Base-by-base conservation (phyloP, 2,797 vertebrate species). In the Pseudomugil gertrudae region DNA sequence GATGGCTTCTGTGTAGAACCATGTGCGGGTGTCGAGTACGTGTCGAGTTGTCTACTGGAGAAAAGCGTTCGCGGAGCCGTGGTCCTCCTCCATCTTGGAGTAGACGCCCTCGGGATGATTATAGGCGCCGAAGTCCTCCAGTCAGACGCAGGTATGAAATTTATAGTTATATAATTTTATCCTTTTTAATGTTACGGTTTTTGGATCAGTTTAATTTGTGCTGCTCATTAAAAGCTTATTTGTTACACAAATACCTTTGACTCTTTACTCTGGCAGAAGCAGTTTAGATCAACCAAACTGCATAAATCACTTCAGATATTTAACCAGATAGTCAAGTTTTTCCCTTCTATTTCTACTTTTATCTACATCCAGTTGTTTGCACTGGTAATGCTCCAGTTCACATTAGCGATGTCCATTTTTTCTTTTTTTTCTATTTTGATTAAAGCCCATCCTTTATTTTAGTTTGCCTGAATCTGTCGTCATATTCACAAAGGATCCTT, bases 1-100 rank as follows among this genome's bases (percentile, higher is more conserved):
- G 11, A 52, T 21, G n/a, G 3, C 5, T 17, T 27, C 13, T 51
- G 4, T 13, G 21, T 35, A 99, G 98, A 83, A 96, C 92, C 1
- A 93, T 99, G 19, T 99, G 97, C 74, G 98, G 98, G 63, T 98
- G 96, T 76, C 95, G 96, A 0, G 96, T 98, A 30, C 94, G 98
- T 8, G 98, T 99, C 45, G 98, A 99, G 79, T 90, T 99, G 33
- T 99, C 98, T 55, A 99, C 96, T 3, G 98, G 98, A 1, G 97
- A 98, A 83, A 98, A 97, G 51, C 95, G 98, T 40, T 97, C 96
- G 47, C 93, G 98, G 68, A 98, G 96, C 93, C 95, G 98, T 0
- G 97, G 96, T 1, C 96, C 96, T 0, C 98, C 97, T 63, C 97
- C 96, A 0, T 96, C 96, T 9, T 98, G 97, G 96, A 95, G 93